These are phyloP conservation scores for Pygocentrus nattereri DNA, from an alignment of 2,797 vertebrate species.

Conservation along the genomic window DNA sequence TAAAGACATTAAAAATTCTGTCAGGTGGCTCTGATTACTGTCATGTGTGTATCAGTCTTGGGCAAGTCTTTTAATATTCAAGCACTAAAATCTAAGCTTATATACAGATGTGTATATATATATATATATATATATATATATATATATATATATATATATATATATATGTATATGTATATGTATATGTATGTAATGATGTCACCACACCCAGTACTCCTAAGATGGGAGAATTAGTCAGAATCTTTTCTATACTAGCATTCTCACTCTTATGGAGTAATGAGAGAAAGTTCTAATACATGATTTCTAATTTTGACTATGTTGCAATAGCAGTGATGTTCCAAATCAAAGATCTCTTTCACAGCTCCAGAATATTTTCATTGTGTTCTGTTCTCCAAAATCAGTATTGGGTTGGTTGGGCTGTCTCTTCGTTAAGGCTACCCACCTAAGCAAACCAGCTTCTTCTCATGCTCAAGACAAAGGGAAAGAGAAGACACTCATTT, in stretches of 20 bases:
- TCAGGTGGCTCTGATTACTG: constrained; percentile 19
- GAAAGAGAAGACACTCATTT: constrained; percentile 47
- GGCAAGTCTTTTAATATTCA: not conserved
- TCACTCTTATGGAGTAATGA: not conserved
- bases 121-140: too few species aligned
- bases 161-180: too few species aligned
- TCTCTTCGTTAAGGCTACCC: constrained; percentile 28
- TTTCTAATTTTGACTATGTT: not conserved
- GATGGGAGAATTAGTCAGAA: not conserved
- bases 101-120: too few species aligned
- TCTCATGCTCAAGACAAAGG: constrained; percentile 5
- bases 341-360: not conserved
- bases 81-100: not conserved
- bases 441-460: constrained; percentile 24
- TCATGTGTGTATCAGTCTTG: not conserved
- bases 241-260: not conserved
- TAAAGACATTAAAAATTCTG: constrained; percentile 32
- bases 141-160: too few species aligned
- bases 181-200: too few species aligned
- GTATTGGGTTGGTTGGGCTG: not conserved
- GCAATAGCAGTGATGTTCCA: not conserved
- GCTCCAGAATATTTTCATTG: not conserved
- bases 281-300: not conserved
- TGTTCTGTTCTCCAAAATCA: not conserved
- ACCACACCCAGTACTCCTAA: not conserved